Evolutionary conservation across 2,797 vertebrate genomes (phyloP).

Genomic region (Austrolebias charrua): DNA sequence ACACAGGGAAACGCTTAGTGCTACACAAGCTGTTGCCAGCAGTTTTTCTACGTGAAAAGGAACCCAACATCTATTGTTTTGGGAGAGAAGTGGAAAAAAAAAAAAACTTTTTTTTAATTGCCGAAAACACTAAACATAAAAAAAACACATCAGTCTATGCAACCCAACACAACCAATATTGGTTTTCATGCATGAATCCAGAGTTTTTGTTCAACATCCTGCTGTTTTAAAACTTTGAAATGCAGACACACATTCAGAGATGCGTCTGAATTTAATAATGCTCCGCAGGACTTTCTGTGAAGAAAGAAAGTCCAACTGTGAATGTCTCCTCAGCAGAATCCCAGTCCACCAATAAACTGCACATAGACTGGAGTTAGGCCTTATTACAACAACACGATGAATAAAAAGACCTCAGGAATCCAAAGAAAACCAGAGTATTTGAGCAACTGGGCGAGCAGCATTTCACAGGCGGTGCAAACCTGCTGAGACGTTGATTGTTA

Average conservation of each 20-base stretch:
- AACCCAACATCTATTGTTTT: too few species aligned
- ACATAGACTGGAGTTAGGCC: not conserved
- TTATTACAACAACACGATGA: not conserved
- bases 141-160: too few species aligned
- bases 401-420: not conserved
- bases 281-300: not conserved
- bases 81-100: too few species aligned
- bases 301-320: not conserved
- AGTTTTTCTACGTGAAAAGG: too few species aligned
- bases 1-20: too few species aligned
- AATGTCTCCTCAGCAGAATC: not conserved
- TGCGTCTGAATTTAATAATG: not conserved
- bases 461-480: not conserved
- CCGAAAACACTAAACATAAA: too few species aligned
- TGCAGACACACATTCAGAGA: not conserved
- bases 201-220: not conserved
- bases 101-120: too few species aligned
- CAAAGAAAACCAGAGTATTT: not conserved
- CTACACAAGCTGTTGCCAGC: too few species aligned
- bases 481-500: slow-evolving; percentile 10
- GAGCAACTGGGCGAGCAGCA: not conserved
- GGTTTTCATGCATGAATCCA: too few species aligned
- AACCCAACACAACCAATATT: too few species aligned
- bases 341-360: not conserved
- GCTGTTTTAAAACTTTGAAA: not conserved